phyloP scores from a whole-genome alignment of 1,140 invertebrate genomes.

The Spodoptera litura region DNA sequence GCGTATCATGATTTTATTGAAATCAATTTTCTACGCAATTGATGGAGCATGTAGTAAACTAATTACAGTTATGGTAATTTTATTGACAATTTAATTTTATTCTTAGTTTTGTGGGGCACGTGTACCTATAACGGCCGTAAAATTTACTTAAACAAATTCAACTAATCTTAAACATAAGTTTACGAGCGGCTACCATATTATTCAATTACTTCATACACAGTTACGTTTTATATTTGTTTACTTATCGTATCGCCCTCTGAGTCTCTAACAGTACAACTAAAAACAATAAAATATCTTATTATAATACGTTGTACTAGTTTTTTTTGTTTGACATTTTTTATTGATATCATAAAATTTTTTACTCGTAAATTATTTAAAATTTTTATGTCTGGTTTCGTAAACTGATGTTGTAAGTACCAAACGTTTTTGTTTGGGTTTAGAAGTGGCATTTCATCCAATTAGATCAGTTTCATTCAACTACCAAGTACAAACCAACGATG shows the following conservation, averaged over 20 bases:
- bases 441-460: no score
- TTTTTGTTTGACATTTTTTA: slow-evolving; percentile 7
- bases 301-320: neutral
- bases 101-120: slow-evolving; percentile 23
- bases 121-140: slow-evolving; percentile 13
- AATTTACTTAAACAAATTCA: slow-evolving; percentile 17
- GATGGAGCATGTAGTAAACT: slow-evolving; percentile 6
- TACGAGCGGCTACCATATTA: slow-evolving; percentile 33
- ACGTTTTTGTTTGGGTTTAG: no score
- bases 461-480: no score
- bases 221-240: slow-evolving; percentile 22
- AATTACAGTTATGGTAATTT: slow-evolving; percentile 27
- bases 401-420: no score
- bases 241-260: neutral
- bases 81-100: slow-evolving; percentile 31
- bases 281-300: slow-evolving; percentile 25
- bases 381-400: no score
- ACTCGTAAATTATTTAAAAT: neutral
- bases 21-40: slow-evolving; percentile 13
- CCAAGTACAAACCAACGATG: no score
- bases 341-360: slow-evolving; percentile 24
- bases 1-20: neutral
- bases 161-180: slow-evolving; percentile 29
- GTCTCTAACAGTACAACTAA: neutral
- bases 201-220: slow-evolving; percentile 27